Evolutionary conservation across 2,797 vertebrate species (phyloP), one percentile per base, ranked within the genome.

Genomic region (Cyclopterus lumpus): DNA sequence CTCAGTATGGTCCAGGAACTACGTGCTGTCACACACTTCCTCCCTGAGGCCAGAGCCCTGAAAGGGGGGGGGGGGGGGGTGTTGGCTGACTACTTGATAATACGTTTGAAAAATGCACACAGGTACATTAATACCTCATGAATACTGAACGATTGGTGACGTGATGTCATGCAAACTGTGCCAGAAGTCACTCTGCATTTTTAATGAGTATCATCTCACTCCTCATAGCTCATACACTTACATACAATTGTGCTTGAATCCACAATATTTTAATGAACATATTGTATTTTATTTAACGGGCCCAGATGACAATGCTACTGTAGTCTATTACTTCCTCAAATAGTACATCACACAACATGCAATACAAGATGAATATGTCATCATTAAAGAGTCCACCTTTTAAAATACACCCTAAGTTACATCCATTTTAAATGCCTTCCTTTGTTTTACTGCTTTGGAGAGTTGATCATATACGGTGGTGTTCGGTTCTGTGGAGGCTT

Each of bases 11-110:
- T 80, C 89, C 88, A 87, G 85, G 86, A 93, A 90, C 90, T 91
- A 77, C 34, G 38, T 82, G 85, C 83, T 89, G 85, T 92, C 89
- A 90, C 86, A 89, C 78, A 93, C 90, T 92, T 93, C 91, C 92
- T 94, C 88, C 85, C 73, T 69, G 58, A 83, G 84, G 57, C 76
- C 71, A 61, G 59, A 68, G 59, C 71, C 75, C 68, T 32, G 54
- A 62, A 58, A 48, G 26, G 62, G 40, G 30, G 71, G 70, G 53
- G 61, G 59, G 34, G 62, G 48, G 30, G 70, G 74, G 34, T 62
- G n/a, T n/a, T n/a, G 28, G 24, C 44, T 64, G 20, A 3, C n/a
- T 44, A 63, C 54, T 80, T 79, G 11, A 67, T 62, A 72, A 81
- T 53, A 71, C 59, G 77, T 78, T 71, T 9, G 20, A 66, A 84